Evolutionary conservation across 2,113 vertebrate species (phyloP).

Genomic region (Origma solitaria): DNA sequence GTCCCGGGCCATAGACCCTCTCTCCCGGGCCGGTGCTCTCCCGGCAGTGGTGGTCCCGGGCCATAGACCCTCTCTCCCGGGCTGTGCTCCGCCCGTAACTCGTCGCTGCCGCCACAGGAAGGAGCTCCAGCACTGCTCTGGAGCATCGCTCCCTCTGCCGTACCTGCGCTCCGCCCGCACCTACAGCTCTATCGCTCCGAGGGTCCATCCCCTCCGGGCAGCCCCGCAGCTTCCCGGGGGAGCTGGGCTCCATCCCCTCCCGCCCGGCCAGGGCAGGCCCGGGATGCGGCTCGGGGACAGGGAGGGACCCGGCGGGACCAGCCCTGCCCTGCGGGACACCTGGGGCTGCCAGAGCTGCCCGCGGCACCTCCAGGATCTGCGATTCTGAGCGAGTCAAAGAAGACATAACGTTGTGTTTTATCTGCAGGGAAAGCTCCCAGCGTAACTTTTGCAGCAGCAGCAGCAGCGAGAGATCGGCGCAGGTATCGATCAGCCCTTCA

Average conservation of each 20-base stretch:
- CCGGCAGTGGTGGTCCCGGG: no score
- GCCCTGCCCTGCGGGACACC: not conserved
- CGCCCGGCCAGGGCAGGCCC: accelerated
- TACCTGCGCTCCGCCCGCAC: not conserved
- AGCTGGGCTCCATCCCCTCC: not conserved
- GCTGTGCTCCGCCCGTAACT: not conserved
- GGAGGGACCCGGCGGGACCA: no score
- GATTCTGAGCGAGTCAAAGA: not conserved
- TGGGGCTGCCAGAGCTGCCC: accelerated
- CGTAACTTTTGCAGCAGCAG: not conserved
- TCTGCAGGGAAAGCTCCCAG: not conserved
- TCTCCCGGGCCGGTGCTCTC: no score
- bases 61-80: no score
- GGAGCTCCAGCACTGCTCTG: constrained; percentile 49
- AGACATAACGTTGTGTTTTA: not conserved
- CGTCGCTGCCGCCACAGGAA: constrained; percentile 21
- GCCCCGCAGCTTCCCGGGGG: not conserved
- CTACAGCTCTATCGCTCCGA: accelerated
- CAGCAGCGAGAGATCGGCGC: not conserved
- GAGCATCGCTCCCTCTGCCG: no score
- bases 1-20: no score
- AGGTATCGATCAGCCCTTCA: accelerated
- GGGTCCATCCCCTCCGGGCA: no score
- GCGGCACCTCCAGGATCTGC: accelerated
- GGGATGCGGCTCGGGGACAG: accelerated